Evolutionary conservation across 64 coral and sea anemone genomes (phyloP).

Genomic region (Orbicella faveolata): DNA sequence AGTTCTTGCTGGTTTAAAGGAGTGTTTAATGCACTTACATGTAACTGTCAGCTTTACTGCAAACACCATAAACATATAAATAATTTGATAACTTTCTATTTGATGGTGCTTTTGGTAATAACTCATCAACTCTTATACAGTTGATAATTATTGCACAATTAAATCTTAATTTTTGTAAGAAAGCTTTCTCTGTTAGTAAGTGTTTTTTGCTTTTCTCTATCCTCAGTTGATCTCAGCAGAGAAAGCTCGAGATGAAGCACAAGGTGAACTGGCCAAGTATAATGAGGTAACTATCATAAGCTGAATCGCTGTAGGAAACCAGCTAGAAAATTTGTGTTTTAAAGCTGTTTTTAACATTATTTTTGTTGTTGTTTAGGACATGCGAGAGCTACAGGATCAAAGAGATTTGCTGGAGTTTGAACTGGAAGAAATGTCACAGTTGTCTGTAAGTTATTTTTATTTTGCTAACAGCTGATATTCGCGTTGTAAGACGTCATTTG

Average conservation of each 20-base stretch:
- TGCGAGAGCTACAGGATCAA: conserved; percentile 88
- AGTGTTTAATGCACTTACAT: no score
- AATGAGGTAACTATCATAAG: conserved; percentile 43
- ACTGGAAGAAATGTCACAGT: conserved; percentile 94
- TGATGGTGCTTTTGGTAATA: no score
- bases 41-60: no score
- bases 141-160: no score
- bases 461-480: not conserved
- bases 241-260: conserved; percentile 65
- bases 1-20: no score
- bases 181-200: not conserved
- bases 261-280: conserved; percentile 58
- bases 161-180: not conserved
- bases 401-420: conserved; percentile 97
- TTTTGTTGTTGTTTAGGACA: conserved; percentile 62
- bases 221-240: conserved; percentile 75
- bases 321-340: not conserved
- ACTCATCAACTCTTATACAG: no score
- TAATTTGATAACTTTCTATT: no score
- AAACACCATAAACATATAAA: no score
- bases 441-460: conserved; percentile 74
- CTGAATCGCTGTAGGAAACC: not conserved
- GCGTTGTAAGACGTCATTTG: no score
- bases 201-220: not conserved
- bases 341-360: not conserved